Conservation (phyloP, 92 coral and sea anemone genomes). For the Chrysogorgia sp. region DNA sequence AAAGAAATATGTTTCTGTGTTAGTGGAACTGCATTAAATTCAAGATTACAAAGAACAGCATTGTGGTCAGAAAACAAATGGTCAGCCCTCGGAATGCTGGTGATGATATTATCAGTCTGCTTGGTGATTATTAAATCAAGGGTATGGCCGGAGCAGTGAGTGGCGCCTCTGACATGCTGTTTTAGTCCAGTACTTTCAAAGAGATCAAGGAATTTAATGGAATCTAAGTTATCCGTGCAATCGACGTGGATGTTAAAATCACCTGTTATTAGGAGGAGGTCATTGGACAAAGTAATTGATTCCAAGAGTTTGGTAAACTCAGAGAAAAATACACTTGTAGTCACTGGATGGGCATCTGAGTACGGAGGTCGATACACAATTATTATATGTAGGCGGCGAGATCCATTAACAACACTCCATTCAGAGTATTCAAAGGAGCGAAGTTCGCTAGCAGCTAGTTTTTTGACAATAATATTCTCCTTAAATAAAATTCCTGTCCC, state of each 20-base stretch:
- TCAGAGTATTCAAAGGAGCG: conserved; percentile 68
- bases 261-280: conserved; percentile 42
- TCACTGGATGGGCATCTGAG: conserved; percentile 61
- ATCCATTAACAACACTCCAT: conserved; percentile 45
- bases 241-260: conserved; percentile 50
- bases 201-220: conserved; percentile 53
- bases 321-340: conserved; percentile 52
- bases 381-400: conserved; percentile 41
- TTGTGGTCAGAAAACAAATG: conserved; percentile 49
- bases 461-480: conserved; percentile 50
- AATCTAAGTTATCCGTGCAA: conserved; percentile 35
- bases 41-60: conserved; percentile 48
- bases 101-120: conserved; percentile 42
- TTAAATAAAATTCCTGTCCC: conserved; percentile 69
- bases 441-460: conserved; percentile 45
- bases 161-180: conserved; percentile 54
- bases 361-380: conserved; percentile 69
- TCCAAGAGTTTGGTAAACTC: conserved; percentile 58
- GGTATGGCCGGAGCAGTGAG: conserved; percentile 54
- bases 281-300: conserved; percentile 42
- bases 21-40: conserved; percentile 43
- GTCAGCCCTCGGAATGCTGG: conserved; percentile 33
- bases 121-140: conserved; percentile 49
- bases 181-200: conserved; percentile 49
- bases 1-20: conserved; percentile 37